phyloP scores from a whole-genome alignment of 2,113 vertebrate genomes.

The Merops nubicus region DNA sequence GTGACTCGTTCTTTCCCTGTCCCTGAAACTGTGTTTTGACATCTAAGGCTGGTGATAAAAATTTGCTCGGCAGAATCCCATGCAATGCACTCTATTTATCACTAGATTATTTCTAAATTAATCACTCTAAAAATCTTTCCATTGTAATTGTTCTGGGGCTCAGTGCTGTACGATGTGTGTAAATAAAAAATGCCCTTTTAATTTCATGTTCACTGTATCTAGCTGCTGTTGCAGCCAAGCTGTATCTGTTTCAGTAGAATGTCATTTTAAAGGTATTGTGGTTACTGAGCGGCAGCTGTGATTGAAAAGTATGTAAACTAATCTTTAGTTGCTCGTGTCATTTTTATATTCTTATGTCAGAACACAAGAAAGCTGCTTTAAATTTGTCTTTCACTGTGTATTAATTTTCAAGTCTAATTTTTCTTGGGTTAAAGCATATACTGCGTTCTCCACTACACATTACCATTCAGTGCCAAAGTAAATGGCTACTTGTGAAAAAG shows the following conservation, averaged over 20 bases:
- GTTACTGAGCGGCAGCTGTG: constrained; percentile 81
- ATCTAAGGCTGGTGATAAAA: constrained; percentile 58
- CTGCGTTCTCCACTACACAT: constrained; percentile 47
- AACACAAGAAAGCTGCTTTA: constrained; percentile 81
- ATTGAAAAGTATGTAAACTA: constrained; percentile 87
- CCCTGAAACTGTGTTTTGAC: constrained; percentile 70
- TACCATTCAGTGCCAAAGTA: constrained; percentile 66
- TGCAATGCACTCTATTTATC: constrained; percentile 60
- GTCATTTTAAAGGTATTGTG: constrained; percentile 83
- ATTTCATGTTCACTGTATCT: constrained; percentile 52
- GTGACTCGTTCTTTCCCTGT: constrained; percentile 50
- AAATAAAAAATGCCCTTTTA: constrained; percentile 67
- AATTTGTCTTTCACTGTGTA: constrained; percentile 83
- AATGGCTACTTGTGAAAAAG: constrained; percentile 71
- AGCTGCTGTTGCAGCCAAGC: constrained; percentile 39
- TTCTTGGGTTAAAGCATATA: constrained; percentile 67
- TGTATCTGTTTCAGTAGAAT: constrained; percentile 74
- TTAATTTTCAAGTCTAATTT: constrained; percentile 78
- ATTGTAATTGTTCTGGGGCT: constrained; percentile 54
- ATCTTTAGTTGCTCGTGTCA: constrained; percentile 83
- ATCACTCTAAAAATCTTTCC: constrained; percentile 56
- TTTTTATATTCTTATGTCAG: constrained; percentile 84
- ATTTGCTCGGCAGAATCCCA: constrained; percentile 43
- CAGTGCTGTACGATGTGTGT: constrained; percentile 8
- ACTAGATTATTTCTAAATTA: constrained; percentile 66